Conservation (phyloP, 1,140 invertebrate genomes). For the Drosophila novamexicana region DNA sequence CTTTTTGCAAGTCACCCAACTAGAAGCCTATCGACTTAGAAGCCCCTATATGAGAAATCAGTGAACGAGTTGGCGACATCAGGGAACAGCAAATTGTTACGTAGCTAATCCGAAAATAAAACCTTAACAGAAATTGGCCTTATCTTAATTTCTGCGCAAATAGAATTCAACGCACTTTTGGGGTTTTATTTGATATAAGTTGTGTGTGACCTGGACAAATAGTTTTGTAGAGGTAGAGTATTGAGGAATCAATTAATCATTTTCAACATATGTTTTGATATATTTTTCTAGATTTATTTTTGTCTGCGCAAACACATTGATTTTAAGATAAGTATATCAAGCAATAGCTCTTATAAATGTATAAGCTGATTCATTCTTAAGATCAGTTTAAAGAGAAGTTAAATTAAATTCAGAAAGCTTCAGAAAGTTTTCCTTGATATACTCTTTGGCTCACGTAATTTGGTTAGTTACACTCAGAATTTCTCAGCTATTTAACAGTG, state of each 20-base stretch:
- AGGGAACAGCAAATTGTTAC: slow-evolving; percentile 23
- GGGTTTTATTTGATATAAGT: slow-evolving; percentile 7
- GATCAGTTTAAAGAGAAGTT: too few species aligned
- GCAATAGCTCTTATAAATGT: neutral
- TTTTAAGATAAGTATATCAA: slow-evolving; percentile 1
- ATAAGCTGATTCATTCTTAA: too few species aligned
- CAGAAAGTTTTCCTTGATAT: too few species aligned
- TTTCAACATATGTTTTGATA: slow-evolving; percentile 4
- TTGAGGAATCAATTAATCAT: slow-evolving; percentile 36
- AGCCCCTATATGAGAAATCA: slow-evolving; percentile 7
- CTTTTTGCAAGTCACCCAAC: slow-evolving; percentile 39
- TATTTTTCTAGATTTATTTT: too few species aligned
- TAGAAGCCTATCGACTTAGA: slow-evolving; percentile 15
- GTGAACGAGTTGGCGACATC: slow-evolving; percentile 30
- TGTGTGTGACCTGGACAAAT: slow-evolving; percentile 26
- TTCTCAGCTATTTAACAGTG: neutral
- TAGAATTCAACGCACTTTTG: slow-evolving; percentile 16
- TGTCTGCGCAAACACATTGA: slow-evolving; percentile 3
- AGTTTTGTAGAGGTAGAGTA: neutral
- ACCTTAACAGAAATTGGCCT: slow-evolving; percentile 6
- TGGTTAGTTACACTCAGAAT: too few species aligned
- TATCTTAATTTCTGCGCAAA: slow-evolving; percentile 52
- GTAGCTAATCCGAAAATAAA: slow-evolving; percentile 22
- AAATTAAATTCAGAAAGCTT: too few species aligned
- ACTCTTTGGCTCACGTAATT: too few species aligned